Evolutionary conservation across 2,797 vertebrate genomes (phyloP), one percentile per base, ranked within the genome.

Genomic region (Lerista edwardsae): DNA sequence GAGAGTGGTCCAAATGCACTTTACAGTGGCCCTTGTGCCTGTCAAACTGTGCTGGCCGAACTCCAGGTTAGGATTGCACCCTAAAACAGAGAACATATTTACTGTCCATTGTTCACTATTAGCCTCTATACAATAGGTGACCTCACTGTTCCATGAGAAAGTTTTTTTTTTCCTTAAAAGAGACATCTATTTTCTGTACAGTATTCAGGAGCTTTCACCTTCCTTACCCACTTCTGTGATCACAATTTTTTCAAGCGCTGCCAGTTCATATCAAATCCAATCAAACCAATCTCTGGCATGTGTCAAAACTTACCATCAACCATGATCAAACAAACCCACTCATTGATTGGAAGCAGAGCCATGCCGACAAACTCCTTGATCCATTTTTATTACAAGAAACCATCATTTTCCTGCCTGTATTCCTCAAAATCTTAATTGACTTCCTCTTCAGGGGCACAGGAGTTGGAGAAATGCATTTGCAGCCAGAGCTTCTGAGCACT

Each of bases 401-500:
- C 15, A 59, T 73, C 8, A 23, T 44, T 68, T 67, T 29, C 21
- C 65, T 65, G 61, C 62, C n/a, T 65, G 25, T 29, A 75, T 75
- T 55, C 62, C 31, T 83, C 51, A 72, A 71, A 34, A n/a, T 82
- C 29, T 71, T 77, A 61, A 84, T 61, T 72, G 74, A 59, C 65
- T 84, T 77, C 82, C 14, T 61, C 19, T 77, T 36, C 29, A 69
- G 65, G 34, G 19, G 75, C 29, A 44, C 51, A 25, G 36, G 21
- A 71, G 71, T 84, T 5, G 0, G 0, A 81, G 31, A 82, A 80
- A 67, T 25, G 62, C 1, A 27, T 3, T 75, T 85, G 59, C 61
- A 34, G 19, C 81, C 77, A 31, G 61, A 74, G 3, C 17, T 65
- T 75, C n/a, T 29, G 82, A 91, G 34, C 17, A 86, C 78, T 47